These are phyloP conservation scores for Chrysolina haemoptera DNA, from an alignment of 2,888 invertebrate species.

Conservation along the genomic window DNA sequence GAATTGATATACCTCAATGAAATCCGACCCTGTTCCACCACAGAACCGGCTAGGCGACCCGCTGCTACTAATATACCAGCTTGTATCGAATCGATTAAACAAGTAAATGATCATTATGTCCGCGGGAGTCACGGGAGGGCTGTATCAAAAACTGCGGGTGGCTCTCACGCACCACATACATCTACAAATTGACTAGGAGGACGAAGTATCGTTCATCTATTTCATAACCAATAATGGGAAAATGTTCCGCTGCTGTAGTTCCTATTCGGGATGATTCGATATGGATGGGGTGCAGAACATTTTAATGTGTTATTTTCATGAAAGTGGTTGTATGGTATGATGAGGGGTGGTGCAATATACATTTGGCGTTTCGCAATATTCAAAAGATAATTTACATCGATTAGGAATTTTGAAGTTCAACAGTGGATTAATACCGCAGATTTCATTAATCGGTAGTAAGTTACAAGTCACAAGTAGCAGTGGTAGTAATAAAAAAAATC, in stretches of 20 bases:
- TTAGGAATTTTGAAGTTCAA: background rate
- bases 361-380: conserved; percentile 3
- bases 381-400: background rate
- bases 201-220: conserved; percentile 38
- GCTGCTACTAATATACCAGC: conserved; percentile 55
- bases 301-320: conserved; percentile 20
- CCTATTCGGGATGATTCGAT: conserved; percentile 7
- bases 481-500: too few relatives aligned
- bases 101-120: conserved; percentile 61
- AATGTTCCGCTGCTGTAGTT: conserved; percentile 13
- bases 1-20: background rate
- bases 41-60: conserved; percentile 29
- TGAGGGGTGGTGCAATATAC: background rate
- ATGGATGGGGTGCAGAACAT: conserved; percentile 10
- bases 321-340: background rate
- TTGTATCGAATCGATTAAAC: conserved; percentile 63
- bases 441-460: too few relatives aligned
- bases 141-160: conserved; percentile 58
- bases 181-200: conserved; percentile 46
- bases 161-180: conserved; percentile 49
- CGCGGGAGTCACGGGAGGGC: conserved; percentile 42
- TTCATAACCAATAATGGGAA: conserved; percentile 23
- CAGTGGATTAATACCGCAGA: too few relatives aligned
- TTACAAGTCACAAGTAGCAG: too few relatives aligned
- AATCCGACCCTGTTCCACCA: conserved; percentile 6